A percentile compares a stretch with the other conserved stretches of the same genome.
phyloP scores from a whole-genome alignment of 2,113 vertebrate species.

The Muscicapa adusta region DNA sequence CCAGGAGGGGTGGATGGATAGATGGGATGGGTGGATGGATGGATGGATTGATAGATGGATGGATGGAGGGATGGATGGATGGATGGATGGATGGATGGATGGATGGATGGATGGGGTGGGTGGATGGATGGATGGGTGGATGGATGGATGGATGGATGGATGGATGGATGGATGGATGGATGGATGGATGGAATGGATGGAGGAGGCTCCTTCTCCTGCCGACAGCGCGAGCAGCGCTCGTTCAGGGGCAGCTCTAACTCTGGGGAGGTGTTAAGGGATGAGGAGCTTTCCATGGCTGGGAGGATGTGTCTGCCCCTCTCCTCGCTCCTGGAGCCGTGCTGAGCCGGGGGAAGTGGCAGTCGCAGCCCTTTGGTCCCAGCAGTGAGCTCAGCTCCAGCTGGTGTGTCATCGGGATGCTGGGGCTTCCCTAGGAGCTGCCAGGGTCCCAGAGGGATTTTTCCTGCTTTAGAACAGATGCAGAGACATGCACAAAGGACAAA shows the following conservation, averaged over 20 bases:
- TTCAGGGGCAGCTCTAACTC: background rate
- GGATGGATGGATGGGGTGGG: too few relatives aligned
- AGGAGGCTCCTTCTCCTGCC: background rate
- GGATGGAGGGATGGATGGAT: too few relatives aligned
- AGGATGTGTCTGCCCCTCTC: background rate
- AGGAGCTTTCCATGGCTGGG: background rate
- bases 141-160: too few relatives aligned
- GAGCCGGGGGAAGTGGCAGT: background rate
- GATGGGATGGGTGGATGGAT: too few relatives aligned
- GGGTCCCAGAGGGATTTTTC: background rate
- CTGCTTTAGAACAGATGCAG: background rate
- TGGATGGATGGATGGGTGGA: too few relatives aligned
- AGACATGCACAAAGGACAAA: fast-evolving
- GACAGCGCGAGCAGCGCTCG: fast-evolving
- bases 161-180: too few relatives aligned
- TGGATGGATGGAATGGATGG: background rate
- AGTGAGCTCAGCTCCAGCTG: background rate
- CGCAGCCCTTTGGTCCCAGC: background rate
- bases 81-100: background rate
- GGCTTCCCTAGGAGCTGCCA: background rate
- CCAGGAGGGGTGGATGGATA: background rate
- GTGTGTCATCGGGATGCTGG: background rate
- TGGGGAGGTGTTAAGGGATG: background rate
- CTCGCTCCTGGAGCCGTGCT: background rate
- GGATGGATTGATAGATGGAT: too few relatives aligned